Evolutionary conservation across 2,113 vertebrate species (phyloP).

Genomic region (Oostethus manadensis): DNA sequence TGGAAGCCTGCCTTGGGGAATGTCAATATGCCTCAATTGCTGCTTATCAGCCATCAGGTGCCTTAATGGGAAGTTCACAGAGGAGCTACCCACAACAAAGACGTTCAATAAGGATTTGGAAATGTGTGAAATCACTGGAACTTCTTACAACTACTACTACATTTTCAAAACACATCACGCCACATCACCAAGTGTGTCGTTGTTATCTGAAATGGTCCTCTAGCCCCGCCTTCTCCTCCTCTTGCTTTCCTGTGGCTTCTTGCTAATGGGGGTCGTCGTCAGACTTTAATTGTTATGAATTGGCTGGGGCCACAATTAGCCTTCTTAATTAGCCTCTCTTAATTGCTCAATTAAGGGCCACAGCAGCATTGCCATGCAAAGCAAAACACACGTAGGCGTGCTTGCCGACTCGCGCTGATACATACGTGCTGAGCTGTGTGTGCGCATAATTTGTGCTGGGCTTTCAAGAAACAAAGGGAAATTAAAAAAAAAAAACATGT

Average conservation of each 20-base stretch:
- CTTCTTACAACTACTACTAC: conserved; percentile 35
- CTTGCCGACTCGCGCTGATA: conserved; percentile 44
- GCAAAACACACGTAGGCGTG: conserved; percentile 68
- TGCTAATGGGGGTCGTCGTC: conserved; percentile 76
- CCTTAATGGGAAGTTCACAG: conserved; percentile 66
- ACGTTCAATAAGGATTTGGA: conserved; percentile 68
- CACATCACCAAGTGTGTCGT: conserved; percentile 14
- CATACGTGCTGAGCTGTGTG: conserved; percentile 34
- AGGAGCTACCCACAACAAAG: conserved; percentile 52
- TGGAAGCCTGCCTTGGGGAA: conserved; percentile 40
- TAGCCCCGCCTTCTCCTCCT: conserved; percentile 15
- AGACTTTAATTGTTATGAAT: conserved; percentile 80
- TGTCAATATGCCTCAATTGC: conserved; percentile 68
- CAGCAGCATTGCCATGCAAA: conserved; percentile 72
- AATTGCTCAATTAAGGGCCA: conserved; percentile 80
- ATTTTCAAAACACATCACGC: conserved; percentile 34
- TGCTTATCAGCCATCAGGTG: conserved; percentile 59
- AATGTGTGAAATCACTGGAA: conserved; percentile 54
- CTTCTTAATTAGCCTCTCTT: conserved; percentile 80
- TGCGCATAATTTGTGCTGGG: conserved; percentile 52
- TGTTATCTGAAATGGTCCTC: conserved; percentile 34
- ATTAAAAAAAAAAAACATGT: background rate
- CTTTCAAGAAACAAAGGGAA: conserved; percentile 13
- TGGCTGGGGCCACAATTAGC: conserved; percentile 79
- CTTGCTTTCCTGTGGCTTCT: conserved; percentile 53